These are phyloP conservation scores for Theocolax elegans DNA, from an alignment of 1,140 invertebrate species.

Conservation along the genomic window DNA sequence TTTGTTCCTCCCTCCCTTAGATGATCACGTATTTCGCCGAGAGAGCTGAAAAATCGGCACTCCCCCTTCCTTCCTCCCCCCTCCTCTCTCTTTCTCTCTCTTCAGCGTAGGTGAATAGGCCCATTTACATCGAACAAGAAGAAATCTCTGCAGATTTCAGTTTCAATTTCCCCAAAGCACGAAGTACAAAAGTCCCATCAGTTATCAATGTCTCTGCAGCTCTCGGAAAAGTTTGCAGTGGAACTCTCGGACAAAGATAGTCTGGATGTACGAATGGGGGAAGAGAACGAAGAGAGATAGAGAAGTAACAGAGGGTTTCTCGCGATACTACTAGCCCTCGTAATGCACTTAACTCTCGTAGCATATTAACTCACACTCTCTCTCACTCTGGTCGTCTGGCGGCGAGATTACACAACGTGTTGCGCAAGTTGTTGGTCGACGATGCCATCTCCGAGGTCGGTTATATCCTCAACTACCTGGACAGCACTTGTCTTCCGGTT, in stretches of 20 bases:
- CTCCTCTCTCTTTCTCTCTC: too few relatives aligned
- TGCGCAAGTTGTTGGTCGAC: constrained; percentile 19
- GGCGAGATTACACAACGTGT: constrained; percentile 31
- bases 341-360: constrained; percentile 27
- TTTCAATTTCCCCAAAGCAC: constrained; percentile 25
- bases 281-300: not conserved
- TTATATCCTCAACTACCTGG: constrained; percentile 8
- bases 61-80: too few relatives aligned
- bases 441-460: not conserved
- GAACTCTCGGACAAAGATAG: constrained; percentile 11
- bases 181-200: constrained; percentile 20
- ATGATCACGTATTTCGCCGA: too few relatives aligned
- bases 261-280: not conserved
- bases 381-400: not conserved
- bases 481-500: constrained; percentile 8
- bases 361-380: constrained; percentile 16
- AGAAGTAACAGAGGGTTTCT: too few relatives aligned
- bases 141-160: constrained; percentile 6
- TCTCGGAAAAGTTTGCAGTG: not conserved
- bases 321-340: not conserved
- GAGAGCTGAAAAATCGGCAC: too few relatives aligned
- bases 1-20: too few relatives aligned
- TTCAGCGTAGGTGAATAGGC: too few relatives aligned
- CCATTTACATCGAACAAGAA: not conserved
- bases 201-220: constrained; percentile 19